Percentiles rank a stretch among this genome's conserved stretches.
phyloP scores from a whole-genome alignment of 2,888 invertebrate species.

The Ectobius pallidus region DNA sequence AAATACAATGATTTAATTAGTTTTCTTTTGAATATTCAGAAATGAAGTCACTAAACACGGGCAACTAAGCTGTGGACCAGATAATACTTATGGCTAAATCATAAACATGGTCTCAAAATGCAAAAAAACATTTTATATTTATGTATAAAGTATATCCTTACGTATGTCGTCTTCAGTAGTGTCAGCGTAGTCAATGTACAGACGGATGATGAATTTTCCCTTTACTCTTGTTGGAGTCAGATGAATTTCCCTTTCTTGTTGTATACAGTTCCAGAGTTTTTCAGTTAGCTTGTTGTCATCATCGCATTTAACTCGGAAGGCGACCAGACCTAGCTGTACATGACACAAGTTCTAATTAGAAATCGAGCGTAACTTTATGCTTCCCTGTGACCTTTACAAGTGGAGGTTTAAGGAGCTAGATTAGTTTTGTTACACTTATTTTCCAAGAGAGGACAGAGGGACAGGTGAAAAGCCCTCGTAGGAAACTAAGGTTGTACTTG shows the following conservation, averaged over 20 bases:
- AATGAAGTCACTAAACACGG: no score
- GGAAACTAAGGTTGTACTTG: no score
- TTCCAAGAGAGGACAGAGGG: no score
- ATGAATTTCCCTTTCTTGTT: conserved; percentile 81
- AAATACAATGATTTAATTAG: no score
- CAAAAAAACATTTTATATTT: no score
- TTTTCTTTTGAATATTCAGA: no score
- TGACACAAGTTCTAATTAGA: background rate
- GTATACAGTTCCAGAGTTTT: conserved; percentile 75
- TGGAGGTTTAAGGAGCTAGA: background rate
- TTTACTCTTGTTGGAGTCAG: conserved; percentile 83
- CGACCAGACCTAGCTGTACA: conserved; percentile 66
- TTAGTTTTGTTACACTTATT: background rate
- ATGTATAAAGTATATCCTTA: no score
- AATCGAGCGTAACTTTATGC: background rate
- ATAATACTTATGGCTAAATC: no score
- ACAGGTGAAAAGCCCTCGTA: no score
- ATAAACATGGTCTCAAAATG: no score
- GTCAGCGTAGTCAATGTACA: conserved; percentile 50
- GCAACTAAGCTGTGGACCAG: no score
- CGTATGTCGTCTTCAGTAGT: background rate
- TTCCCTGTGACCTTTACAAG: background rate
- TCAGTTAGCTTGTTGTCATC: conserved; percentile 79
- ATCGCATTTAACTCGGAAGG: conserved; percentile 72
- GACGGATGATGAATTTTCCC: conserved; percentile 76